phyloP scores from a whole-genome alignment of 2,797 vertebrate species.

The Chanos chanos region DNA sequence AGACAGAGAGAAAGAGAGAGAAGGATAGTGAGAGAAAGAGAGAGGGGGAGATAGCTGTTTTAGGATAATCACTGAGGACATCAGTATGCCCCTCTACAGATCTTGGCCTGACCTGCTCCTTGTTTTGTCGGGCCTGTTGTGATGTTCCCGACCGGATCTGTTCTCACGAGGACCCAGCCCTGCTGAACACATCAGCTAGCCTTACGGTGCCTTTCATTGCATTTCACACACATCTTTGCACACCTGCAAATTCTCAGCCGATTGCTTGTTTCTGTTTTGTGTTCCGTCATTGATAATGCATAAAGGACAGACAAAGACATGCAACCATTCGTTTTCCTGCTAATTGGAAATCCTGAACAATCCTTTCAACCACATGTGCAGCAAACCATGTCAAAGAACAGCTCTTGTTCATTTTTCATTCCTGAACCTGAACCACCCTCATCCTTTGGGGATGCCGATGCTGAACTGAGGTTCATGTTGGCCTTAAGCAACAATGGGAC shows the following conservation, averaged over 20 bases:
- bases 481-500: constrained; percentile 71
- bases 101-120: constrained; percentile 57
- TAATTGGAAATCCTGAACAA: constrained; percentile 63
- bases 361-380: constrained; percentile 60
- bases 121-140: constrained; percentile 65
- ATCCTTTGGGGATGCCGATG: constrained; percentile 58
- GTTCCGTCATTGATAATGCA: constrained; percentile 59
- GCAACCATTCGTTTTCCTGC: constrained; percentile 64
- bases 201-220: constrained; percentile 47
- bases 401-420: constrained; percentile 68
- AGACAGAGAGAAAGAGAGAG: constrained; percentile 30
- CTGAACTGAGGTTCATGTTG: constrained; percentile 68
- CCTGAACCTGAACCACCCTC: constrained; percentile 58
- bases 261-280: constrained; percentile 58
- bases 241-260: constrained; percentile 70
- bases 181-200: constrained; percentile 57
- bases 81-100: constrained; percentile 47
- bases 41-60: constrained; percentile 52
- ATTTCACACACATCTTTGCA: constrained; percentile 61
- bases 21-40: constrained; percentile 18
- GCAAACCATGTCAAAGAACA: constrained; percentile 60
- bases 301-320: constrained; percentile 63
- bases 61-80: constrained; percentile 48
- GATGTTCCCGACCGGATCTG: constrained; percentile 69
- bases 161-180: constrained; percentile 68